Percentiles rank a stretch among this genome's conserved stretches.
phyloP scores from a whole-genome alignment of 2,888 invertebrate genomes.

The Lasioglossum villosulum region DNA sequence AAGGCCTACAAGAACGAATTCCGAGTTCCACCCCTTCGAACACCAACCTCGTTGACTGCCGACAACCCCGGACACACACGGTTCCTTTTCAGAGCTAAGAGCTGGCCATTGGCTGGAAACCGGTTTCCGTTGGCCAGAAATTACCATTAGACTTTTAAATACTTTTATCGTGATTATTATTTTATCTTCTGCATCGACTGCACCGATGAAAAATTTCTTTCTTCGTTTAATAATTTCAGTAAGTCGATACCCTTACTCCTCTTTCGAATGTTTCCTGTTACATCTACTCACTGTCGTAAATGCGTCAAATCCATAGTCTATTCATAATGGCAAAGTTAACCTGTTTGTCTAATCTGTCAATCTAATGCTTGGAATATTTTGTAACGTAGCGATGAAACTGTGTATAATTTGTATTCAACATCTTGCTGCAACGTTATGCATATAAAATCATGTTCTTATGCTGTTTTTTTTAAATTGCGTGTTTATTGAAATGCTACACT shows the following conservation, averaged over 20 bases:
- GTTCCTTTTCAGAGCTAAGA: not conserved
- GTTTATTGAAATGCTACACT: not conserved
- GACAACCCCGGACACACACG: not conserved
- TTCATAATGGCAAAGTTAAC: not conserved
- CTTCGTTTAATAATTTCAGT: not conserved
- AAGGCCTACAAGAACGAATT: slow-evolving; percentile 37
- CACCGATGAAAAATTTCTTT: not conserved
- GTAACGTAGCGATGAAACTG: not conserved
- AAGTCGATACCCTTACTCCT: not conserved
- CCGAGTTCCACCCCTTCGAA: slow-evolving; percentile 24
- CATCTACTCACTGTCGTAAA: too few species aligned
- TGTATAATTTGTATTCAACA: not conserved
- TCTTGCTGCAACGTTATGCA: not conserved
- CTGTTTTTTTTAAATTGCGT: not conserved
- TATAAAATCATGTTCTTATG: not conserved
- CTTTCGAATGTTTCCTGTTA: too few species aligned
- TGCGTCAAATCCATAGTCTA: not conserved
- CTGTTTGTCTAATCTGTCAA: too few species aligned
- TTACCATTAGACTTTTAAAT: not conserved
- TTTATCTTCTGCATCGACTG: not conserved
- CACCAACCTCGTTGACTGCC: slow-evolving; percentile 11
- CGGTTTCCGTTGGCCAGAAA: not conserved
- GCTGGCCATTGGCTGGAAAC: not conserved
- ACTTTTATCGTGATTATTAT: not conserved
- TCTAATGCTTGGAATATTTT: not conserved